Base-by-base conservation (phyloP, 2,113 vertebrate species). In the Anarrhichthys ocellatus region DNA sequence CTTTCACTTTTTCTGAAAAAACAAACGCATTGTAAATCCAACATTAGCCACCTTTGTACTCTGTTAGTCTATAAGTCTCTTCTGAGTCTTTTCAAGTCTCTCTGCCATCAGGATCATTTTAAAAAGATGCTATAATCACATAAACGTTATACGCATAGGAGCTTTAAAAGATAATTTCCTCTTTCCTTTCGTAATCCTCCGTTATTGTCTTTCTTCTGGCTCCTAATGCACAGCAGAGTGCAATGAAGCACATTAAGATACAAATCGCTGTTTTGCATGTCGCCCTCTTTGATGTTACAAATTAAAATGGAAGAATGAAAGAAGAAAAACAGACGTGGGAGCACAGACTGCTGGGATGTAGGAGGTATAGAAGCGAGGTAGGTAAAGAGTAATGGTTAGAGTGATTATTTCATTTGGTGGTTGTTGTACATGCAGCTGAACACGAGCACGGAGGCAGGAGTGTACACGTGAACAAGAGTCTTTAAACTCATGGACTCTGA, bases 401-500 rank as follows among this genome's bases (percentile, higher is more conserved):
- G 32, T 34, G 14, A 78, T 75, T 34, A 4, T 68, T 52, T 20
- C 24, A 46, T 70, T 63, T 58, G 29, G 22, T 17, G 34, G 54
- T 22, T 73, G 56, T 73, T 58, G 20, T 24, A 58, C 73, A 32
- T 22, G 1, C 2, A 46, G 54, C 32, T 29, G 81, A 66, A 73
- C 61, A 73, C 3, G 65, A 61, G 52, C 20, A 11, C 22, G 56
- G 62, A 69, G 71, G 56, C 77, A 50, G 73, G 72, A 71, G 11
- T 9, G 56, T 24, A 66, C 73, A 78, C 64, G 56, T 22, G 36
- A 77, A 5, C 18, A 4, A 15, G 29, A 59, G 15, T 42, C 15
- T 75, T 84, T 82, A 75, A 44, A 61, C 71, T 76, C 0, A 1
- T 32, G 50, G 66, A 3, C 73, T 78, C 32, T 50, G 70, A 61